Base-by-base conservation (phyloP, 1,140 invertebrate genomes). In the Leptopilina clavipes region DNA sequence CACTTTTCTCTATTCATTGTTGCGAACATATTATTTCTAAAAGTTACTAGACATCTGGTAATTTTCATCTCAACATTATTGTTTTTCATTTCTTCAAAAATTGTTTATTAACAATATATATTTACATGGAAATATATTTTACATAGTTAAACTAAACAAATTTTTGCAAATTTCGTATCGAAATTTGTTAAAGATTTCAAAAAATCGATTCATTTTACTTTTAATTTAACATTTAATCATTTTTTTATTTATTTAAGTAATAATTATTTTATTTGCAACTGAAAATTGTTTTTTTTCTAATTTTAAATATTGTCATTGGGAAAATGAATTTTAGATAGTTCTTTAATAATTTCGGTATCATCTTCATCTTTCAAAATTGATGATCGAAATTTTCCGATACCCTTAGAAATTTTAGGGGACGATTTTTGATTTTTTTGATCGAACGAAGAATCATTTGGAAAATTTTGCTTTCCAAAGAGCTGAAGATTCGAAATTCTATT, bases 1-100 rank as follows among this genome's bases (percentile, higher is more conserved):
- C 43, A 74, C 70, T 81, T 81, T 73, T 72, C 76, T n/a, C 76
- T n/a, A 48, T 70, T 45, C 31, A 70, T 59, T 56, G 75, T 74
- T 78, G 74, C 44, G 43, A 52, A 73, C 59, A 77, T 45, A 76
- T 56, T 14, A 18, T 70, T 54, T n/a, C 18, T 65, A 76, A 76
- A 76, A 75, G n/a, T 40, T 44, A 79, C 75, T 72, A 75, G 45
- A 72, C 6, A 14, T 31, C 40, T 37, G 18, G 54, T 18, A 73
- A 65, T 45, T 19, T 45, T 72, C 18, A 52, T 22, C 40, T 72
- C 18, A 45, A 10, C 14, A 14, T n/a, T 17, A 40, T n/a, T 52
- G n/a, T n/a, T n/a, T n/a, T n/a, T n/a, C n/a, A n/a, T n/a, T n/a
- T n/a, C n/a, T n/a, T n/a, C n/a, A n/a, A n/a, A n/a, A n/a, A n/a